Evolutionary conservation across 2,888 invertebrate species (phyloP).

Genomic region (Oxyteleia sp.): DNA sequence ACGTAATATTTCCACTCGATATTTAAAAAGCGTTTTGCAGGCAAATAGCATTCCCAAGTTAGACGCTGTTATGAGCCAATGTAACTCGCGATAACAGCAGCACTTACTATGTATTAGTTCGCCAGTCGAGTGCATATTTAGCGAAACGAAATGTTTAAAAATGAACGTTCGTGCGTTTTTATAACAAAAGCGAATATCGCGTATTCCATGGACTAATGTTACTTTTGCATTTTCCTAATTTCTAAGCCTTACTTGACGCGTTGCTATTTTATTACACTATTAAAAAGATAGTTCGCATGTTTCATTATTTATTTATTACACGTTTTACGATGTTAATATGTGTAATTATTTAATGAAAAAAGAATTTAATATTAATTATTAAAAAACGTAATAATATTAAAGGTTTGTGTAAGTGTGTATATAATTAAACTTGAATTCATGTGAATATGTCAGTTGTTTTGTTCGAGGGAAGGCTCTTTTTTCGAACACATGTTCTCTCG

Average conservation of each 20-base stretch:
- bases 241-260: no score
- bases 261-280: not conserved
- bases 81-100: not conserved
- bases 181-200: not conserved
- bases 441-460: not conserved
- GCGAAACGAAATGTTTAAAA: no score
- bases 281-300: not conserved
- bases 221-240: no score
- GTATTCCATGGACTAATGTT: no score
- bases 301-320: not conserved
- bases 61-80: slow-evolving; percentile 15
- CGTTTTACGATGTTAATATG: not conserved
- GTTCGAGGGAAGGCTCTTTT: not conserved
- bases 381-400: no score
- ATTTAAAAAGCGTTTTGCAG: slow-evolving; percentile 7
- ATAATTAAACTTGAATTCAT: not conserved
- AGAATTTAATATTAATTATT: no score
- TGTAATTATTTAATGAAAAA: not conserved
- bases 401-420: no score
- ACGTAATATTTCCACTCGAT: not conserved
- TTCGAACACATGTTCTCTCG: not conserved
- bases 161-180: no score
- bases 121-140: no score
- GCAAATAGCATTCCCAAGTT: slow-evolving; percentile 5
- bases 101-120: no score